Evolutionary conservation across 2,888 invertebrate species (phyloP).

Genomic region (Orthosia incerta): DNA sequence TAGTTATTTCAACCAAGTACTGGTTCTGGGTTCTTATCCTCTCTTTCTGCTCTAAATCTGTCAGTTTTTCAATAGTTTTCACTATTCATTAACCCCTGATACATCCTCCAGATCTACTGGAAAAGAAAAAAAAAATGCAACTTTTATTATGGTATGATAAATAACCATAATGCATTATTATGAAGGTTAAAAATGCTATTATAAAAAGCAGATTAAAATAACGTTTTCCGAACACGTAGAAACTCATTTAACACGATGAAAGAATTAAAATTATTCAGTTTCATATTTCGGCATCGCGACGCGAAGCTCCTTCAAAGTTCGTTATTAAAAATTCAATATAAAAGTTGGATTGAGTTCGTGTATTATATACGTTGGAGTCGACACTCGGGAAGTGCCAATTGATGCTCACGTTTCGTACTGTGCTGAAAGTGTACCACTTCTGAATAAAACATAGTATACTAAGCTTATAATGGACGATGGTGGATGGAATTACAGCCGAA

Average conservation of each 20-base stretch:
- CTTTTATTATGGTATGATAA: too few relatives aligned
- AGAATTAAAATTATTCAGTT: constrained; percentile 64
- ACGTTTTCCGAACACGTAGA: constrained; percentile 33
- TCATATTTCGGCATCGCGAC: constrained; percentile 51
- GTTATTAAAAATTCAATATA: constrained; percentile 74
- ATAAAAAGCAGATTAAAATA: constrained; percentile 8
- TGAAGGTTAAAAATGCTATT: not conserved
- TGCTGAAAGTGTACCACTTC: constrained; percentile 5
- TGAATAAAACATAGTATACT: not conserved
- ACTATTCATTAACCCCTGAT: too few relatives aligned
- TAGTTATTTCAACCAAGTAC: too few relatives aligned
- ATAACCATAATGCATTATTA: too few relatives aligned
- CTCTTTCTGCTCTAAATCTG: too few relatives aligned
- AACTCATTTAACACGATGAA: constrained; percentile 58
- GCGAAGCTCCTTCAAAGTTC: constrained; percentile 50
- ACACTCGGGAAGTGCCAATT: constrained; percentile 41
- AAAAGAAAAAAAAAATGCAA: too few relatives aligned
- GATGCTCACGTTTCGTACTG: constrained; percentile 14
- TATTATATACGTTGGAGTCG: constrained; percentile 42
- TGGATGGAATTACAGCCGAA: too few relatives aligned
- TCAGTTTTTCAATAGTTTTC: too few relatives aligned
- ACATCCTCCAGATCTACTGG: too few relatives aligned
- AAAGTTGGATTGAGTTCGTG: constrained; percentile 71
- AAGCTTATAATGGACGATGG: too few relatives aligned
- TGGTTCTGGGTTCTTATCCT: too few relatives aligned